These are phyloP conservation scores for Benthosema pterotum DNA, from an alignment of 2,797 vertebrate species.

Conservation along the genomic window DNA sequence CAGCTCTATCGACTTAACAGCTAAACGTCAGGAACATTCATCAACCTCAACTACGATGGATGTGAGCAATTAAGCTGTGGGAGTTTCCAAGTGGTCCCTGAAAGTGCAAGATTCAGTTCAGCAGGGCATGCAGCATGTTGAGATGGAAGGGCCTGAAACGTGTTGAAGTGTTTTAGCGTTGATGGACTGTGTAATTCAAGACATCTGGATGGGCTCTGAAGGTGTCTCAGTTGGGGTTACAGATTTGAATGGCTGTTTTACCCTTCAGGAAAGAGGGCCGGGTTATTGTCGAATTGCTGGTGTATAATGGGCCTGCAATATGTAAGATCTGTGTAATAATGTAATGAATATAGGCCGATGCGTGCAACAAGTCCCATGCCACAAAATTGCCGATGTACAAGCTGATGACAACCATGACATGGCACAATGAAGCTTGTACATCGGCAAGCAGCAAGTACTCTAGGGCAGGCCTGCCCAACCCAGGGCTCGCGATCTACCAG, in stretches of 20 bases:
- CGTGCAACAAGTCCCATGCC: no score
- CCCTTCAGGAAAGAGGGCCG: not conserved
- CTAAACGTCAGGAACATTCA: conserved; percentile 21
- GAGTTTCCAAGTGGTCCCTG: conserved; percentile 7
- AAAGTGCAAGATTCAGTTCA: conserved; percentile 17
- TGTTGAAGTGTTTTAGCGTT: not conserved
- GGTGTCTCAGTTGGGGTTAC: not conserved
- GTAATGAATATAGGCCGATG: no score
- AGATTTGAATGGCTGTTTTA: not conserved
- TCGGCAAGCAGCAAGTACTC: no score
- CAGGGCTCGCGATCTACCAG: no score
- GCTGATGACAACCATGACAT: no score
- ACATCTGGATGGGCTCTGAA: conserved; percentile 1
- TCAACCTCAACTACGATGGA: conserved; percentile 36
- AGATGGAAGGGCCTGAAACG: conserved; percentile 17
- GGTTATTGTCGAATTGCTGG: not conserved
- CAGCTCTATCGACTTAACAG: not conserved
- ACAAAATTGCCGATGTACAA: no score
- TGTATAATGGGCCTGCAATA: not conserved
- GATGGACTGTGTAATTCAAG: no score
- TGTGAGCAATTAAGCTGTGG: conserved; percentile 29
- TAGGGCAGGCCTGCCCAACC: no score
- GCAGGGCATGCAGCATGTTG: conserved; percentile 7
- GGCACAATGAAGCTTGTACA: no score
- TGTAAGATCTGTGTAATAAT: no score